Conservation (phyloP, 2,888 invertebrate genomes). For the Cephus sareptanus region DNA sequence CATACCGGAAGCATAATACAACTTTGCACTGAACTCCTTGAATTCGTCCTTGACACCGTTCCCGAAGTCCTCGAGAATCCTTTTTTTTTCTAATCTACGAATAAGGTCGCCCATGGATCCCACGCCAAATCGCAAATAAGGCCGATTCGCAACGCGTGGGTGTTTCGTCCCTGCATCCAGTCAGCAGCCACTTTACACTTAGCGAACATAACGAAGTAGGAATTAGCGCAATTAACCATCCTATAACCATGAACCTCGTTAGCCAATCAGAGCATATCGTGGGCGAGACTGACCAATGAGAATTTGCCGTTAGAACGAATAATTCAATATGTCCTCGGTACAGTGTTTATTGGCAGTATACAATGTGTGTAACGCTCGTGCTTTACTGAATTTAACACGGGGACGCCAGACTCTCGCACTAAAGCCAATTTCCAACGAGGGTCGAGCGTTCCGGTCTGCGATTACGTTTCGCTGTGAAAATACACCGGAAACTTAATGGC, state of each 20-base stretch:
- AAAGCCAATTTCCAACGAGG: slow-evolving; percentile 1
- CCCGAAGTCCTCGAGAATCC: slow-evolving; percentile 29
- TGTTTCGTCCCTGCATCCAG: neutral
- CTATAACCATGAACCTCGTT: slow-evolving; percentile 30
- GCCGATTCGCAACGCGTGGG: slow-evolving; percentile 13
- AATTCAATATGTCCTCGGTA: neutral
- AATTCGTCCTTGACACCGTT: slow-evolving; percentile 41
- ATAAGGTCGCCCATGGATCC: slow-evolving; percentile 1
- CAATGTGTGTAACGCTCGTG: neutral
- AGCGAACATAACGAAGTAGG: slow-evolving; percentile 13
- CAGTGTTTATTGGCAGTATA: neutral
- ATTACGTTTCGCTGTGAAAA: neutral
- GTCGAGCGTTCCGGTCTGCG: neutral
- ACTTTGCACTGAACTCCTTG: slow-evolving; percentile 24
- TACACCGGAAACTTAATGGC: neutral
- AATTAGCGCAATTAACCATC: slow-evolving; percentile 38
- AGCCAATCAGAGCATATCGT: slow-evolving; percentile 44
- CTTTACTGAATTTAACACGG: neutral
- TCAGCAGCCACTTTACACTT: neutral
- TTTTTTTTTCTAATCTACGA: neutral
- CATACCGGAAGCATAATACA: neutral
- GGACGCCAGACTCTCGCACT: neutral
- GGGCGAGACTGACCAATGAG: slow-evolving; percentile 35
- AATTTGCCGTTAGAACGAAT: slow-evolving; percentile 2
- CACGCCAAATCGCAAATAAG: slow-evolving; percentile 39